These are phyloP conservation scores for Sturnira hondurensis DNA, from an alignment of 2,113 vertebrate species.

Conservation along the genomic window DNA sequence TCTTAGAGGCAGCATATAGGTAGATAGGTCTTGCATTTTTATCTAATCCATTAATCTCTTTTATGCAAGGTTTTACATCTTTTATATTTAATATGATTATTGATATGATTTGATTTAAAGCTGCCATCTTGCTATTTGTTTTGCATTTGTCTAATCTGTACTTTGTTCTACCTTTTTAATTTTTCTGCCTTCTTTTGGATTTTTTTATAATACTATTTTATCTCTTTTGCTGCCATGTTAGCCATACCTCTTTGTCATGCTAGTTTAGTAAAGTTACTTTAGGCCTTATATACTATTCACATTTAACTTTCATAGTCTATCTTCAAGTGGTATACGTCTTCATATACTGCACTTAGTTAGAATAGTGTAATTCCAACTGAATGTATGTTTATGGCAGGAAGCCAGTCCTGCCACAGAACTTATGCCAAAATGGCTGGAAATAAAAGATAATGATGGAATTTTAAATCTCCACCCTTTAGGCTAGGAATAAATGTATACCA, in stretches of 20 bases:
- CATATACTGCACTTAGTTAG: neutral
- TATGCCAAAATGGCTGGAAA: neutral
- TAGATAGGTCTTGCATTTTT: neutral
- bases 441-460: neutral
- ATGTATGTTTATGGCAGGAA: neutral
- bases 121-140: neutral
- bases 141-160: neutral
- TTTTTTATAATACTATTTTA: neutral
- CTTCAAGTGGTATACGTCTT: neutral
- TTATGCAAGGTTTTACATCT: neutral
- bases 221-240: neutral
- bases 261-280: neutral
- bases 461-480: neutral
- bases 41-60: neutral
- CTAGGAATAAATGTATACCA: neutral
- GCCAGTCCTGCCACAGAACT: neutral
- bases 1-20: neutral
- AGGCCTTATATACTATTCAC: neutral
- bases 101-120: neutral
- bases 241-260: neutral
- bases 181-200: neutral
- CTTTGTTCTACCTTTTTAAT: neutral
- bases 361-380: neutral
- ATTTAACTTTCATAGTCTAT: conserved; percentile 10
- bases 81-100: neutral